These are phyloP conservation scores for Scalopus aquaticus DNA, from an alignment of 2,113 vertebrate species.

Conservation along the genomic window DNA sequence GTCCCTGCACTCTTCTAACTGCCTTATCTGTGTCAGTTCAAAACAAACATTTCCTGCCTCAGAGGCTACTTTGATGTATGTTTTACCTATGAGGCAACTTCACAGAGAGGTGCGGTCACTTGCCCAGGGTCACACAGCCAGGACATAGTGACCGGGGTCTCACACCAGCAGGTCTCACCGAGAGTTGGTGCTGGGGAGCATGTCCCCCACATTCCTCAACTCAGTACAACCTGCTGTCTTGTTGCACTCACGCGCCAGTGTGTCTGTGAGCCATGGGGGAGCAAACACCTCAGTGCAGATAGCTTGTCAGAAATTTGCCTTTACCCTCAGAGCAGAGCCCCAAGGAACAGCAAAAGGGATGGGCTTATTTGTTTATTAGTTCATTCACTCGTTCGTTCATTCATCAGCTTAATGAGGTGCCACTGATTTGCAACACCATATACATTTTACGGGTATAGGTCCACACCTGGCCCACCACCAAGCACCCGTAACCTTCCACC, in stretches of 20 bases:
- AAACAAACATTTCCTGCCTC: neutral
- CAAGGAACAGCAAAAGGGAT: neutral
- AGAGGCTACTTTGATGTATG: neutral
- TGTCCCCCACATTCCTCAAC: fast-evolving
- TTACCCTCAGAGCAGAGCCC: neutral
- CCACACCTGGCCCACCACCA: too few species aligned
- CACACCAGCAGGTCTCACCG: neutral
- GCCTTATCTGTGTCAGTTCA: neutral
- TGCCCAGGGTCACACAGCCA: neutral
- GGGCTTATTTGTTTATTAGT: too few species aligned
- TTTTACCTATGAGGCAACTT: neutral
- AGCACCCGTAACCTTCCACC: too few species aligned
- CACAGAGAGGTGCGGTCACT: neutral
- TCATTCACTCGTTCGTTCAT: too few species aligned
- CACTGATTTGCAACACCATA: too few species aligned
- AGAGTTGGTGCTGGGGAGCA: neutral
- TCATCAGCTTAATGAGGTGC: too few species aligned
- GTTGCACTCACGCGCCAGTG: fast-evolving
- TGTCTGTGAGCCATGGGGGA: neutral
- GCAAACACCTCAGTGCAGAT: neutral
- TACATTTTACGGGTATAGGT: too few species aligned
- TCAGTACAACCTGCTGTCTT: neutral
- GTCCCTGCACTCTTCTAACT: neutral
- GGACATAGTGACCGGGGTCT: neutral
- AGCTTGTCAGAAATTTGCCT: neutral